phyloP scores from a whole-genome alignment of 2,113 vertebrate species.

The Gopherus flavomarginatus region DNA sequence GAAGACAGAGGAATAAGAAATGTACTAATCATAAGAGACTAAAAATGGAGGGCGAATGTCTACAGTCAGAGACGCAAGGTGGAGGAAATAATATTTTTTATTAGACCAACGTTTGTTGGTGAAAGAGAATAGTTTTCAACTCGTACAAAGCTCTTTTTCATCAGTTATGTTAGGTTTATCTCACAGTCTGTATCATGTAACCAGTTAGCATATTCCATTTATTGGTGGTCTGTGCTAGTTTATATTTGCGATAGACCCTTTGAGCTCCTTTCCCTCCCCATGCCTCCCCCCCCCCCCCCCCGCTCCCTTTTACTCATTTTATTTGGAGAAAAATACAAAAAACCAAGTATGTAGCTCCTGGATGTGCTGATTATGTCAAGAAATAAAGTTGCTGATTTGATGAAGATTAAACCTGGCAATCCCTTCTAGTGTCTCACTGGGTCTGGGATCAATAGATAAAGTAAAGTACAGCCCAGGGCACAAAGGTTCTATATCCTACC shows the following conservation, averaged over 20 bases:
- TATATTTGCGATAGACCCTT: neutral
- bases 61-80: neutral
- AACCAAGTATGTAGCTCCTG: neutral
- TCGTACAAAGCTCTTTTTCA: neutral
- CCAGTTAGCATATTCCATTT: neutral
- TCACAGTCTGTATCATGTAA: neutral
- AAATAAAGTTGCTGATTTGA: neutral
- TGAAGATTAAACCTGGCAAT: neutral
- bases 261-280: neutral
- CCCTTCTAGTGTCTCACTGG: neutral
- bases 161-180: neutral
- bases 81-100: neutral
- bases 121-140: neutral
- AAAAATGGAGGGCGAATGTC: neutral
- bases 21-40: neutral
- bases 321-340: neutral
- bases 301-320: neutral
- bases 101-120: neutral
- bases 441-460: neutral
- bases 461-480: neutral
- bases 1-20: neutral
- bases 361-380: neutral
- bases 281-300: neutral
- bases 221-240: neutral
- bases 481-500: constrained; percentile 70